Percentiles rank a stretch among this genome's conserved stretches.
These are phyloP conservation scores for Pantelozetes paolii DNA, from an alignment of 2,888 invertebrate genomes.

Conservation along the genomic window DNA sequence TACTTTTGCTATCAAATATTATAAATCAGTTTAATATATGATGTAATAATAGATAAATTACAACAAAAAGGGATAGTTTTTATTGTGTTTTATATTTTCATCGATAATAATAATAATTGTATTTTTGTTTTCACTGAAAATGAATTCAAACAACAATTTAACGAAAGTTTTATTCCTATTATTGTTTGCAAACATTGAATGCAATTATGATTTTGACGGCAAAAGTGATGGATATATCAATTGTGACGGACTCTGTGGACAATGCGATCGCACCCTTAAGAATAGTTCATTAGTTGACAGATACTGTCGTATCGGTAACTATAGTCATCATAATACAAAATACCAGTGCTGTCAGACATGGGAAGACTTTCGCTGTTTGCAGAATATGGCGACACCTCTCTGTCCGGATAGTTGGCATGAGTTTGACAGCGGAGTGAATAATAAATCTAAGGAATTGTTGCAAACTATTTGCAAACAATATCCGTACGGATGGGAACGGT, in stretches of 20 bases:
- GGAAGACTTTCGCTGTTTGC: not conserved
- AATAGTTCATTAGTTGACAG: not conserved
- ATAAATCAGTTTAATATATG: no score
- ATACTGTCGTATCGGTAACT: not conserved
- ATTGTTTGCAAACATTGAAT: not conserved
- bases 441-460: not conserved
- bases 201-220: not conserved
- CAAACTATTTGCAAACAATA: not conserved
- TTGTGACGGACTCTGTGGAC: not conserved
- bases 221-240: constrained; percentile 3
- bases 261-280: constrained; percentile 3
- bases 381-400: not conserved
- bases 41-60: no score
- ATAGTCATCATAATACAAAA: not conserved
- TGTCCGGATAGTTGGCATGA: not conserved
- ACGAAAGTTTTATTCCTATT: no score
- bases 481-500: not conserved
- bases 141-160: no score
- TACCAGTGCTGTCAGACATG: constrained; percentile 4
- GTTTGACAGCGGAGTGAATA: not conserved
- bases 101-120: no score
- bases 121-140: no score
- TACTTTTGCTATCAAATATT: no score
- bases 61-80: no score
- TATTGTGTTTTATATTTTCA: no score